Conservation (phyloP, 2,113 vertebrate species). For the Gallinago media region DNA sequence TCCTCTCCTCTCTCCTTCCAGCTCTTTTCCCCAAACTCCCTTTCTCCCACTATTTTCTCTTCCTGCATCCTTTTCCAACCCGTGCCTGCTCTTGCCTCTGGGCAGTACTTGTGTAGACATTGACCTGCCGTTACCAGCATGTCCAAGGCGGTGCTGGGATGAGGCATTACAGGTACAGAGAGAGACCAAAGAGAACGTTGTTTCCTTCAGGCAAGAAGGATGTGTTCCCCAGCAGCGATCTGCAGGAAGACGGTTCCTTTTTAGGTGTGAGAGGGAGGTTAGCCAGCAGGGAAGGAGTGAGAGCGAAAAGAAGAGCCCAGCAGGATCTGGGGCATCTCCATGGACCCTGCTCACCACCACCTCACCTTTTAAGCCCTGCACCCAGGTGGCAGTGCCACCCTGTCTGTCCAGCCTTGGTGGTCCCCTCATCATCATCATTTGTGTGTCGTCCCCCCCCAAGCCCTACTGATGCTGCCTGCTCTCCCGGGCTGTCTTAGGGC, state of each 20-base stretch:
- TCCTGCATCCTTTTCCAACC: neutral
- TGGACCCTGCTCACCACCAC: neutral
- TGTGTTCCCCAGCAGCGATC: rapidly evolving
- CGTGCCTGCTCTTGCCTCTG: rapidly evolving
- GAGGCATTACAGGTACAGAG: neutral
- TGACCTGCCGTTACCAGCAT: neutral
- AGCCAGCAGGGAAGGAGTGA: neutral
- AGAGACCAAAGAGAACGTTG: neutral
- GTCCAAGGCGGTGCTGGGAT: neutral
- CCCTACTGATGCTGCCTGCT: rapidly evolving
- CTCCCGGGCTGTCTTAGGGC: rapidly evolving
- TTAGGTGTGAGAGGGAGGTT: neutral
- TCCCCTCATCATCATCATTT: neutral
- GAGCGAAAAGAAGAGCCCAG: neutral
- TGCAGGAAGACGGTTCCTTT: neutral
- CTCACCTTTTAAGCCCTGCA: neutral
- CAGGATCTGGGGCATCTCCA: neutral
- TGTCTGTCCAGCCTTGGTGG: neutral
- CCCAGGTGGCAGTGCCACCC: neutral
- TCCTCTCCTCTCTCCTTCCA: neutral
- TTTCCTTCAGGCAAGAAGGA: neutral
- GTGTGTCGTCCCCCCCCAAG: no score
- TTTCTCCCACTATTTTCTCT: neutral
- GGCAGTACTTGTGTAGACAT: neutral
- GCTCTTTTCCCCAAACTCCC: neutral